phyloP scores from a whole-genome alignment of 30 jellyfish, hydroid and myxozoan species.

The Euphysa ruthae region DNA sequence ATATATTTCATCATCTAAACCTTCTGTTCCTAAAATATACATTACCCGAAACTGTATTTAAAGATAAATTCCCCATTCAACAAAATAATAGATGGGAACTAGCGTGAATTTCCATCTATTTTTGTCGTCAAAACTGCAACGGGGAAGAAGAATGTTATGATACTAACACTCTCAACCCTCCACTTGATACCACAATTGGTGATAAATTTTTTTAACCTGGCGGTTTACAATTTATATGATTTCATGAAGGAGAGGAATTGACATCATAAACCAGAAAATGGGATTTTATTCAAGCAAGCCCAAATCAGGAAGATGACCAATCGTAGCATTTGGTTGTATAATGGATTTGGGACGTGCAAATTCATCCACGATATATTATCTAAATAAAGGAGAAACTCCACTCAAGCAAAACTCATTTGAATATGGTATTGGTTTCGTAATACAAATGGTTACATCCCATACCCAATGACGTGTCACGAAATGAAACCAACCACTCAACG shows the following conservation, averaged over 20 bases:
- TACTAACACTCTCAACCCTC: slow-evolving; percentile 20
- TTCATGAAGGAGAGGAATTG: slow-evolving; percentile 35
- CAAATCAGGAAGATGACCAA: slow-evolving; percentile 13
- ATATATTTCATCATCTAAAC: too few relatives aligned
- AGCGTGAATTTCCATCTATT: too few relatives aligned
- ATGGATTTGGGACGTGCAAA: slow-evolving; percentile 23
- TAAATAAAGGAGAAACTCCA: slow-evolving; percentile 8
- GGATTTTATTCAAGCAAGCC: slow-evolving; percentile 17
- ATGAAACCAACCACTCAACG: background rate
- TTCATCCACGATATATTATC: slow-evolving; percentile 18
- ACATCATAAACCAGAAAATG: slow-evolving; percentile 12
- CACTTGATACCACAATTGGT: slow-evolving; percentile 21
- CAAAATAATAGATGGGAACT: too few relatives aligned
- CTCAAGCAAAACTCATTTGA: background rate
- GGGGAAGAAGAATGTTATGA: slow-evolving; percentile 15
- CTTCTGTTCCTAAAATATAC: too few relatives aligned
- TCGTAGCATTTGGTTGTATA: slow-evolving; percentile 15
- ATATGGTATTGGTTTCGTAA: slow-evolving; percentile 22
- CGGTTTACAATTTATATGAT: slow-evolving; percentile 25
- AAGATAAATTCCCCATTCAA: too few relatives aligned
- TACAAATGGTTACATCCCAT: slow-evolving; percentile 13
- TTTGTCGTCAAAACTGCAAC: slow-evolving; percentile 14
- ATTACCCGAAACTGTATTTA: too few relatives aligned
- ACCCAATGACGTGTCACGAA: background rate
- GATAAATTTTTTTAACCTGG: slow-evolving; percentile 12